A percentile compares a stretch with the other conserved stretches of the same genome.
These are phyloP conservation scores for Neoascia interrupta DNA, from an alignment of 2,888 invertebrate species.

Conservation along the genomic window DNA sequence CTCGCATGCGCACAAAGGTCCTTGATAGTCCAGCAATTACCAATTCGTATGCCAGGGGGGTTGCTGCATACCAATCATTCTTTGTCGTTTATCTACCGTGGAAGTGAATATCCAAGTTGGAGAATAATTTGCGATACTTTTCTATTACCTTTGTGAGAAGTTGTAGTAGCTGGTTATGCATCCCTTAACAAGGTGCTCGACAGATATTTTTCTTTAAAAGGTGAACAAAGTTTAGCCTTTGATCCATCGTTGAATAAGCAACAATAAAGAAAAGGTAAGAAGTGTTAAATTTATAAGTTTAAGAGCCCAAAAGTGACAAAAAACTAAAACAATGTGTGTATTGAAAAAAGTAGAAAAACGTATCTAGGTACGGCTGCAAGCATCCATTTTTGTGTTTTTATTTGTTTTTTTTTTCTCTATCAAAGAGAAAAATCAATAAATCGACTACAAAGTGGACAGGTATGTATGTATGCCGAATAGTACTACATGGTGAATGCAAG, in stretches of 20 bases:
- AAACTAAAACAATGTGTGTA: not conserved
- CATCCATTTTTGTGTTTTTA: constrained; percentile 20
- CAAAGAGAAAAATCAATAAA: constrained; percentile 62
- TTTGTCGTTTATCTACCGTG: constrained; percentile 23
- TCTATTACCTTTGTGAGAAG: constrained; percentile 29
- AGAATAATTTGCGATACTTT: constrained; percentile 44
- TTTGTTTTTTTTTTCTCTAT: constrained; percentile 15
- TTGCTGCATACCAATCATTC: constrained; percentile 35
- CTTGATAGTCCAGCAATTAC: not conserved
- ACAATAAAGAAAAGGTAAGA: constrained; percentile 53
- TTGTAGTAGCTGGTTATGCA: constrained; percentile 56
- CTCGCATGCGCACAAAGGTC: constrained; percentile 42
- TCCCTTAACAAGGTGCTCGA: constrained; percentile 50
- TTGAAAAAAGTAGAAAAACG: not conserved
- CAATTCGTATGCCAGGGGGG: constrained; percentile 18
- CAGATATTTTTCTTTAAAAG: constrained; percentile 33
- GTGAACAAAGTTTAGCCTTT: not conserved
- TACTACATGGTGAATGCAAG: not conserved
- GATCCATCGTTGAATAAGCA: not conserved
- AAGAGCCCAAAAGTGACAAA: not conserved
- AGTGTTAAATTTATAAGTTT: not conserved
- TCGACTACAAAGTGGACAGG: constrained; percentile 53
- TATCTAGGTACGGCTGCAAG: not conserved
- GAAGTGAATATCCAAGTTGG: constrained; percentile 37
- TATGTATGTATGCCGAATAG: constrained; percentile 18